These are phyloP conservation scores for Lepidocyrtinus sp. DNA, from an alignment of 2,888 invertebrate species.

Conservation along the genomic window DNA sequence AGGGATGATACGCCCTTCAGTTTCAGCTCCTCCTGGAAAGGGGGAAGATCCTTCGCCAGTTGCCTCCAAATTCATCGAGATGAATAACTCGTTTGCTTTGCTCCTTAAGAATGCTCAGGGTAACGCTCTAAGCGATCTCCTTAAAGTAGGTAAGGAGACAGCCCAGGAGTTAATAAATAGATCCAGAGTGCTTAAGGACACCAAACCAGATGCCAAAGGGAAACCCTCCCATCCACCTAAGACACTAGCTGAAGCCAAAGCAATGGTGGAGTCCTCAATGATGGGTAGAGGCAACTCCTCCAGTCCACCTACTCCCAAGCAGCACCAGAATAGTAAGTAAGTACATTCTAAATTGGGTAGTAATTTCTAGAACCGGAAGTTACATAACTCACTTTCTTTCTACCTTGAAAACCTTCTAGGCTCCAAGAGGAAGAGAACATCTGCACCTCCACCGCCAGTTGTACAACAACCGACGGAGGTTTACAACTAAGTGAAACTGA, in stretches of 20 bases:
- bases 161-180: neutral
- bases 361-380: too few species aligned
- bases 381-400: too few species aligned
- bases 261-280: constrained; percentile 39
- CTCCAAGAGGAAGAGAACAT: too few species aligned
- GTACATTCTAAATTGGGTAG: too few species aligned
- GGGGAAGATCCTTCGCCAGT: constrained; percentile 22
- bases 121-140: neutral
- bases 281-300: too few species aligned
- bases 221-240: too few species aligned
- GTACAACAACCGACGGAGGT: too few species aligned
- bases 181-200: neutral
- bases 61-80: constrained; percentile 26
- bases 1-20: constrained; percentile 44
- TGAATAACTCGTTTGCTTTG: constrained; percentile 32
- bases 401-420: too few species aligned
- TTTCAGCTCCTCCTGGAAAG: constrained; percentile 12
- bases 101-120: constrained; percentile 22
- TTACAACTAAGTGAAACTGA: too few species aligned
- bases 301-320: too few species aligned
- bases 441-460: too few species aligned
- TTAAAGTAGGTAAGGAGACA: constrained; percentile 7
- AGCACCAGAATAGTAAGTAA: too few species aligned
- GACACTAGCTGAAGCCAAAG: constrained; percentile 27
- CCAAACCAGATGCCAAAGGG: constrained; percentile 14